A percentile compares a stretch with the other conserved stretches of the same genome.
These are phyloP conservation scores for Rhinoderma darwinii DNA, from an alignment of 2,113 vertebrate species.

Conservation along the genomic window DNA sequence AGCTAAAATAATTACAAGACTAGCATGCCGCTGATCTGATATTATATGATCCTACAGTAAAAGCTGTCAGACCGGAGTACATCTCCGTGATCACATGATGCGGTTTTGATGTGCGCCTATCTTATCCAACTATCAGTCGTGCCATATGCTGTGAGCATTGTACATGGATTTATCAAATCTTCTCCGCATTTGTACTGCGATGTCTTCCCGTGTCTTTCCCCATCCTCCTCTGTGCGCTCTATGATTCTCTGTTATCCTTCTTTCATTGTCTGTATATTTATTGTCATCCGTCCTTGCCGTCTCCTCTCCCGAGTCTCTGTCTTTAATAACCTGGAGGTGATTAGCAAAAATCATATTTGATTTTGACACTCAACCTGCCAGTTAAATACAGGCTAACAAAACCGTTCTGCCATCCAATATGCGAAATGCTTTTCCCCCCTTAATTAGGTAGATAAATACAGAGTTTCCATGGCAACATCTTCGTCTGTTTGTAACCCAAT, in stretches of 20 bases:
- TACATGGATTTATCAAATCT: conserved; percentile 48
- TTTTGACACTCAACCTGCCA: conserved; percentile 61
- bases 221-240: background rate
- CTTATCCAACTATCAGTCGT: conserved; percentile 18
- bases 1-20: background rate
- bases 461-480: conserved; percentile 58
- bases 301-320: conserved; percentile 41
- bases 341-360: conserved; percentile 61
- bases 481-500: conserved; percentile 58
- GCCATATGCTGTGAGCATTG: background rate
- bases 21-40: background rate
- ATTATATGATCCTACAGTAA: background rate
- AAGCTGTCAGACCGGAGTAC: background rate
- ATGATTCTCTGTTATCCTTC: conserved; percentile 16
- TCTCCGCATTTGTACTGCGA: background rate
- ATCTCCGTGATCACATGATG: background rate
- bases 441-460: conserved; percentile 61
- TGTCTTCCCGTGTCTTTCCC: conserved; percentile 13
- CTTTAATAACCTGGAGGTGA: conserved; percentile 60
- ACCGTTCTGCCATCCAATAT: conserved; percentile 57
- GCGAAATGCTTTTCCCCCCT: conserved; percentile 49
- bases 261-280: conserved; percentile 52
- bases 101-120: background rate
- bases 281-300: conserved; percentile 13
- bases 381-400: conserved; percentile 61